Base-by-base conservation (phyloP, 1,140 invertebrate genomes). In the Agraylea sexmaculata region DNA sequence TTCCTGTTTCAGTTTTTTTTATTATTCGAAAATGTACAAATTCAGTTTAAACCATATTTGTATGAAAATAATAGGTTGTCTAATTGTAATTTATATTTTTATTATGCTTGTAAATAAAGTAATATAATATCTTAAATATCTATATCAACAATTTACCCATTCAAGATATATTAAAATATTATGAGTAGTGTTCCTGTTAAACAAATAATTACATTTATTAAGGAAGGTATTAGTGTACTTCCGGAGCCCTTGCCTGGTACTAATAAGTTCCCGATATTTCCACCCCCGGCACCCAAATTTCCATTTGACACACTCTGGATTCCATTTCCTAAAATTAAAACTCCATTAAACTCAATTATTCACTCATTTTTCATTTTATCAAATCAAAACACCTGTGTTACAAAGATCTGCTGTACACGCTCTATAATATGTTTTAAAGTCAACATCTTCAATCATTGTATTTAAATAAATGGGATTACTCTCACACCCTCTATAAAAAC, bases 351-450 rank as follows among this genome's bases (percentile, higher is more conserved):
- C 5, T 5, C 10, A 23, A 35, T 16, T 23, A 35, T 35, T 8
- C 3, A n/a, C 18, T 19, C 8, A 40, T 22, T 15, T 13, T 5
- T 37, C 3, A 5, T 4, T 42, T 17, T 34, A 30, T 11, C 17
- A 37, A 37, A 37, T 18, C 10, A 36, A 20, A 16, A 8, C 55
- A 61, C 69, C 69, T 40, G 57, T 60, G 46, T 71, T 71, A 45
- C 69, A 71, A 0, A 68, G 53, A 37, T 65, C 57, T 18, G 27
- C 55, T 3, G 64, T 66, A 50, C 69, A 71, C 4, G 68, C 64
- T 38, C 62, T 47, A 43, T 63, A 71, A 47, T 54, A 71, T 2
- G 58, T 64, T 28, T 57, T 56, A 49, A 61, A 68, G 11, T 56
- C 62, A 15, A 43, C 47, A 51, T 71, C 69, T 12, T 51, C 49